These are phyloP conservation scores for Hydropsyche tenuis DNA, from an alignment of 1,140 invertebrate genomes.

Conservation along the genomic window DNA sequence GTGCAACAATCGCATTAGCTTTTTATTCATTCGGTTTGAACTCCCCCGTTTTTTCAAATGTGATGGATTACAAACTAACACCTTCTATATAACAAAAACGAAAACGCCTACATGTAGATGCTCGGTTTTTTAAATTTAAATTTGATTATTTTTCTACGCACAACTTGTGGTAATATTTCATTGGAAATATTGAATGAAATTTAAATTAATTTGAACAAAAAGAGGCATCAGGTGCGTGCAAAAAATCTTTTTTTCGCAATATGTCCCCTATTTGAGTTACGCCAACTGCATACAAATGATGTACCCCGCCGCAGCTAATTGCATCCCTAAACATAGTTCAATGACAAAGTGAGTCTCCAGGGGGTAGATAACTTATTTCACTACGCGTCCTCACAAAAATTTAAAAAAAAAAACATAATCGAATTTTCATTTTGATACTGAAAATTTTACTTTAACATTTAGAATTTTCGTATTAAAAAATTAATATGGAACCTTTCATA, in stretches of 20 bases:
- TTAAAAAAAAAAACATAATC: neutral
- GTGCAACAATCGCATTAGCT: constrained; percentile 49
- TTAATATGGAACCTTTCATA: neutral
- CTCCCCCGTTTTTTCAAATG: constrained; percentile 37
- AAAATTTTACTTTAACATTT: too few species aligned
- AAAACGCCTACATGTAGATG: constrained; percentile 7
- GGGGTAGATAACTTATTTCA: constrained; percentile 30
- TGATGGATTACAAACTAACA: constrained; percentile 50
- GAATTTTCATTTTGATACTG: too few species aligned
- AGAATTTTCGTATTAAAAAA: too few species aligned
- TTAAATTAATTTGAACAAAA: constrained; percentile 1
- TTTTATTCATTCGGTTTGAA: constrained; percentile 41
- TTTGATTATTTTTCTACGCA: too few species aligned
- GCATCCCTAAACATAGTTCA: constrained; percentile 42
- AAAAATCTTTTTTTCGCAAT: neutral
- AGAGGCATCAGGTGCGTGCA: constrained; percentile 28
- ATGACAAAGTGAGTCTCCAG: constrained; percentile 32
- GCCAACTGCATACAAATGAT: constrained; percentile 28
- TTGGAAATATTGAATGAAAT: neutral
- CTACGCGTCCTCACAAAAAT: constrained; percentile 7
- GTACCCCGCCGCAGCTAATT: constrained; percentile 38
- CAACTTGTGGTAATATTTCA: neutral
- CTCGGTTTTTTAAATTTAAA: neutral
- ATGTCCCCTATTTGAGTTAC: constrained; percentile 12
- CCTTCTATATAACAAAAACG: constrained; percentile 11